These are phyloP conservation scores for Poeciliopsis paucimaculata DNA, from an alignment of 2,797 vertebrate species.

Conservation along the genomic window DNA sequence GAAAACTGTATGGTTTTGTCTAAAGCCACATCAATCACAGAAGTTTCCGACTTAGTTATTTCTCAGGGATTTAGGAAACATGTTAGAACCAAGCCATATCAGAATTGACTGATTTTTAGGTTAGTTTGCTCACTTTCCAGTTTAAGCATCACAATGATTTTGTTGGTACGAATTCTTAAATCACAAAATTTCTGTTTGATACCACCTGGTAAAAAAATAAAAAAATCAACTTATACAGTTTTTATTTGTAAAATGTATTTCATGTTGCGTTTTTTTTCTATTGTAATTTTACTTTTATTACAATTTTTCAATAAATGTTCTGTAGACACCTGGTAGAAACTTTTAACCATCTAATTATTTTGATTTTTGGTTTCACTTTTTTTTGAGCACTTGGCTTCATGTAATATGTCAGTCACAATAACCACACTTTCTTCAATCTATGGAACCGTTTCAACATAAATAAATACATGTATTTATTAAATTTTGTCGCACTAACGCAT, in stretches of 20 bases:
- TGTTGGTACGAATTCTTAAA: background rate
- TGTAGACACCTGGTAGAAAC: background rate
- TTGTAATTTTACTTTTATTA: background rate
- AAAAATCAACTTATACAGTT: conserved; percentile 22
- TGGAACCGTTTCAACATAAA: background rate
- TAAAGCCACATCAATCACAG: background rate
- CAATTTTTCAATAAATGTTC: background rate
- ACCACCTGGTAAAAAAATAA: conserved; percentile 1
- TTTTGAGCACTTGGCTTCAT: background rate
- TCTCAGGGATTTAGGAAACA: background rate
- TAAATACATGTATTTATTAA: background rate
- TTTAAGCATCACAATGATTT: background rate
- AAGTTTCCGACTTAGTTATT: background rate
- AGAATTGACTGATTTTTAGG: background rate
- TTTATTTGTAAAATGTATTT: conserved; percentile 3
- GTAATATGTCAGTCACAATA: background rate
- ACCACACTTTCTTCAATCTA: background rate
- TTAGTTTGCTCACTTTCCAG: background rate
- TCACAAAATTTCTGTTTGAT: conserved; percentile 17
- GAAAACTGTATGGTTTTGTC: background rate
- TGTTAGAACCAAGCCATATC: background rate
- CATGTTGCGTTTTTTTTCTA: background rate
- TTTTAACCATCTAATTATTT: background rate
- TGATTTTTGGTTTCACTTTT: background rate
- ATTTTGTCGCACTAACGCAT: background rate